Conservation (phyloP, 1,140 invertebrate species). For the Ostrea edulis region DNA sequence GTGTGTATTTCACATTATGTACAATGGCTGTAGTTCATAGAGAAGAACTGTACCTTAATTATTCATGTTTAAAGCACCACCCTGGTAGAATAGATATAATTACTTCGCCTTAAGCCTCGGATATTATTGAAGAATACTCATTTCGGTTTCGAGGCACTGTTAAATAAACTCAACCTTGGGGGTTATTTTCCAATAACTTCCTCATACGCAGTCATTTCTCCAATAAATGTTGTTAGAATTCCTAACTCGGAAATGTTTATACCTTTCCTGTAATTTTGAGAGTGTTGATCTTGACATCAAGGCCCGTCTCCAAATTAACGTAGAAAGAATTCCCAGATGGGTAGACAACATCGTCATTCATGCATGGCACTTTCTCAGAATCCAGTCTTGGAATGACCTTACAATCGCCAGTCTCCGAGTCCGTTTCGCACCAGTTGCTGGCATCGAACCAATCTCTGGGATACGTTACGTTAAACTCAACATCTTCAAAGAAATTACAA, state of each 20-base stretch:
- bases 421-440: conserved; percentile 69
- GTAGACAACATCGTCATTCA: conserved; percentile 69
- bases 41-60: no score
- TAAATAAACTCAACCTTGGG: no score
- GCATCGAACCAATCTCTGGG: conserved; percentile 70
- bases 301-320: conserved; percentile 63
- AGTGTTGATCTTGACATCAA: conserved; percentile 64
- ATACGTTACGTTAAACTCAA: conserved; percentile 66
- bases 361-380: conserved; percentile 71
- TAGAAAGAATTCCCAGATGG: conserved; percentile 68
- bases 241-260: not conserved
- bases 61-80: no score
- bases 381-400: conserved; percentile 58
- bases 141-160: no score
- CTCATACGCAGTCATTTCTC: no score
- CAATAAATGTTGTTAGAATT: no score
- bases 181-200: no score
- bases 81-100: no score
- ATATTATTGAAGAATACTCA: no score
- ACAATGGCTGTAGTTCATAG: no score
- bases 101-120: no score
- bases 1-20: no score
- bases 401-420: conserved; percentile 62
- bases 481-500: conserved; percentile 56
- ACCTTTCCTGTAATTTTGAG: conserved; percentile 71